A percentile compares a stretch with the other conserved stretches of the same genome.
Conservation (phyloP, 53 echinoderm and acorn worm genomes). For the Patiria pectinifera region DNA sequence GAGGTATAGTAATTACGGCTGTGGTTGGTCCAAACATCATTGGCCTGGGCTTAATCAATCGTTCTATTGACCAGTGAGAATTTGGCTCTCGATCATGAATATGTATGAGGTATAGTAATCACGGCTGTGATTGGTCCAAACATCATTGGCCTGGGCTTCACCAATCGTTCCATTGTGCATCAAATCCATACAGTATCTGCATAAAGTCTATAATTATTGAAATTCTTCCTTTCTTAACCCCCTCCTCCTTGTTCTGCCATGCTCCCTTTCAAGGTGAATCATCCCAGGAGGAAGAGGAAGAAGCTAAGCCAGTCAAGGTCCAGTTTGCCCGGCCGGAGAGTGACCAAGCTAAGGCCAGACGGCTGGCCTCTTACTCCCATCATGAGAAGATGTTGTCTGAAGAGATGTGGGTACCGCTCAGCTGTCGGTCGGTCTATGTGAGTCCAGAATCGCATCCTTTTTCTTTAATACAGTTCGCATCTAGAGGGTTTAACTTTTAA, state of each 20-base stretch:
- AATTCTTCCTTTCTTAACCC: not conserved
- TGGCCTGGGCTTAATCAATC: no score
- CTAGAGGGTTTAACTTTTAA: not conserved
- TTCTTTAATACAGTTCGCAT: not conserved
- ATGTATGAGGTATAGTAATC: no score
- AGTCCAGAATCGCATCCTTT: conserved; percentile 18
- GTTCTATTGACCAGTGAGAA: no score
- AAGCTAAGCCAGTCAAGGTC: conserved; percentile 93
- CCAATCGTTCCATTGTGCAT: no score
- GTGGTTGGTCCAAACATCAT: no score
- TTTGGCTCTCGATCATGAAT: no score
- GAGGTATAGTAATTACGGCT: no score
- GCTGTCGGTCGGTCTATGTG: conserved; percentile 73
- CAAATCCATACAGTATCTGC: no score
- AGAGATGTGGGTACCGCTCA: conserved; percentile 79
- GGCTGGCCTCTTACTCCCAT: conserved; percentile 85
- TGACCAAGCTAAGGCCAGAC: conserved; percentile 93
- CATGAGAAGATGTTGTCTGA: conserved; percentile 83
- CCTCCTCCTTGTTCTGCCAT: not conserved
- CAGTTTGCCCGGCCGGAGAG: conserved; percentile 92
- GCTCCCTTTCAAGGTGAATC: conserved; percentile 65
- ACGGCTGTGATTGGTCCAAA: no score
- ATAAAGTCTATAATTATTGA: not conserved
- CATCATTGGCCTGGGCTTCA: no score
- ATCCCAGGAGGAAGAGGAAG: conserved; percentile 90